Percentiles rank a stretch among this genome's conserved stretches.
Conservation (phyloP, 2,797 vertebrate species). For the Cuculus canorus region DNA sequence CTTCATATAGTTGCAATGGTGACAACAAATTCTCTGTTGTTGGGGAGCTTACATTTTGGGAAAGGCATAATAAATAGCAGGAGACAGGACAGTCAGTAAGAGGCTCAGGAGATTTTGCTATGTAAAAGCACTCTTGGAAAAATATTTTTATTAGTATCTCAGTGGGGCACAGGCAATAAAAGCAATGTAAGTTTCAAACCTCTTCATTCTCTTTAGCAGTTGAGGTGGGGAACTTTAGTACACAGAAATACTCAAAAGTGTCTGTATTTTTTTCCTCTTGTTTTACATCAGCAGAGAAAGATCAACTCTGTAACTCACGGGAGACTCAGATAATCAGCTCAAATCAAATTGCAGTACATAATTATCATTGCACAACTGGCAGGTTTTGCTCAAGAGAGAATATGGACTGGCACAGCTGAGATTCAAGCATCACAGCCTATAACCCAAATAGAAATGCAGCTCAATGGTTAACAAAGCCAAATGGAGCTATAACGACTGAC, state of each 20-base stretch:
- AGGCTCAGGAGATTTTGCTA: conserved; percentile 10
- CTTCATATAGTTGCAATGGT: not conserved
- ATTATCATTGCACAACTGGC: conserved; percentile 59
- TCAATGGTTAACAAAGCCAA: conserved; percentile 28
- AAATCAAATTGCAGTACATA: conserved; percentile 45
- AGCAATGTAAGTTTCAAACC: not conserved
- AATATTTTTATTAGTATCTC: conserved; percentile 30
- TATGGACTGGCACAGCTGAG: not conserved
- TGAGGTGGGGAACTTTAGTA: not conserved
- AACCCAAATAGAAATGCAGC: conserved; percentile 8
- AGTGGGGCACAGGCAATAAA: not conserved
- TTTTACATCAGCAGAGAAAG: conserved; percentile 39
- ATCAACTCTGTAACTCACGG: conserved; percentile 19
- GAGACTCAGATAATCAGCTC: conserved; percentile 61
- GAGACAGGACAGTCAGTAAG: conserved; percentile 9
- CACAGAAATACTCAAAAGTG: not conserved
- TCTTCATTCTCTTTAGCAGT: not conserved
- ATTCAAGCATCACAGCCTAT: not conserved
- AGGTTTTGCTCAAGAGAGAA: conserved; percentile 31
- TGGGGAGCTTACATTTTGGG: not conserved
- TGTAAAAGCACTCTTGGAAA: conserved; percentile 36
- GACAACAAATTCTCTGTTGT: conserved; percentile 12
- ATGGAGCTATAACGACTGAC: not conserved
- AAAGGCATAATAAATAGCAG: conserved; percentile 16
- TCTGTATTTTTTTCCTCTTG: not conserved